Base-by-base conservation (phyloP, 1,140 invertebrate species). In the Himalopsyche phryganea region DNA sequence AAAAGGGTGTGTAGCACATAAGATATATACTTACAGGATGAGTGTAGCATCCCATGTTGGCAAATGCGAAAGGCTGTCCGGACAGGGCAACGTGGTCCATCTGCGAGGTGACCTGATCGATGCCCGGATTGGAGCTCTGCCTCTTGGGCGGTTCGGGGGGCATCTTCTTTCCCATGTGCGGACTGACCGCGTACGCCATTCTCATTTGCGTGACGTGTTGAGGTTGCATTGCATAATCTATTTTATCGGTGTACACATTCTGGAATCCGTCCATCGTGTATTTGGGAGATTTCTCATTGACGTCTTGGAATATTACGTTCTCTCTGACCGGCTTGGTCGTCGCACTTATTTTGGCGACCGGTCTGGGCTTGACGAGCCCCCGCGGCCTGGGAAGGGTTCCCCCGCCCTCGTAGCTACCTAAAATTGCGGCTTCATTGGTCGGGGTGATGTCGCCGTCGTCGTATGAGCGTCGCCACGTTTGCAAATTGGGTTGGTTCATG, bases 401-500 rank as follows among this genome's bases (percentile, higher is more conserved):
- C 5, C 91, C 91, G 14, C 88, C 87, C 68, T 85, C 81, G 53
- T 88, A 84, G 36, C 74, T 72, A 36, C 71, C 64, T 65, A 79
- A 58, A 28, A 76, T 68, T 0, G 78, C 78, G 14, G 77, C 80
- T 74, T 93, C 90, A 68, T 92, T 92, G 49, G 91, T 93, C 1
- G 90, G 90, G 17, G 90, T 92, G 41, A 92, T 85, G 71, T 94
- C 91, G 14, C 90, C 91, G 68, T 94, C 91, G 68, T 94, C 91
- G 69, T 91, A 93, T 47, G 89, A 90, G 52, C 90, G 82, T 59
- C 91, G 81, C 88, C 91, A 93, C 14, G 66, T 59, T 57, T 79
- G 77, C 6, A 78, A 75, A 50, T 69, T 76, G 55, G 60, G 74
- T 40, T 71, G 75, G 67, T 45, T 71, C 68, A 47, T 76, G 74